Evolutionary conservation across 2,888 invertebrate species (phyloP), one percentile per base, ranked within the genome.

Genomic region (Drosophila kambysellisi): DNA sequence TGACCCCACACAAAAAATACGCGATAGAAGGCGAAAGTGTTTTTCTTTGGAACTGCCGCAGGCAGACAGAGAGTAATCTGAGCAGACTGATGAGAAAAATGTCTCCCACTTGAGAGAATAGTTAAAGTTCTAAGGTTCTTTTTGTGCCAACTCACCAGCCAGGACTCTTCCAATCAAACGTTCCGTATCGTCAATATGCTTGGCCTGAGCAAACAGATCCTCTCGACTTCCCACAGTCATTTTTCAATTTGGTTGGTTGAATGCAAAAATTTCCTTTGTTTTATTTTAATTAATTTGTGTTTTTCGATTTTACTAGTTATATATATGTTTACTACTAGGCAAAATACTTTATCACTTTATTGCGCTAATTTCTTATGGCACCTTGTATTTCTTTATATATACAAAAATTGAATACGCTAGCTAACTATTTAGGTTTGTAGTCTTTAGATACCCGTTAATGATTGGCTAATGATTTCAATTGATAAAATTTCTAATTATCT

Each of bases 211-310:
- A 84, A 93, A 93, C 32, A 93, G 88, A 88, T 93, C 92, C 79
- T 93, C 93, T 39, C 92, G 90, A 74, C 92, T 92, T 58, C 93
- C 93, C 80, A 93, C 92, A 51, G 93, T 93, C 93, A 93, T 93
- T 73, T 72, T 72, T 0, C 35, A 35, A 46, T 46, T 15, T 25
- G 15, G 0, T 35, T 20, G 8, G 11, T 12, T 39, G 32, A 9
- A 37, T 29, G 29, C 35, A 15, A 37, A 20, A 15, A 25, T 25
- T 25, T 48, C 15, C 12, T 32, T 51, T 43, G 7, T 39, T 33
- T 52, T 0, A 9, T 29, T 62, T 56, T 30, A 4, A 4, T 35
- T 41, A 61, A 53, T 30, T n/a, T 41, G 37, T 37, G 46, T 56
- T 48, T 62, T 66, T 69, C 50, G 20, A 17, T 35, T 11, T 15